Percentiles rank a stretch among this genome's conserved stretches.
Evolutionary conservation across 1,140 invertebrate genomes (phyloP).

Genomic region (Phthorimaea operculella): DNA sequence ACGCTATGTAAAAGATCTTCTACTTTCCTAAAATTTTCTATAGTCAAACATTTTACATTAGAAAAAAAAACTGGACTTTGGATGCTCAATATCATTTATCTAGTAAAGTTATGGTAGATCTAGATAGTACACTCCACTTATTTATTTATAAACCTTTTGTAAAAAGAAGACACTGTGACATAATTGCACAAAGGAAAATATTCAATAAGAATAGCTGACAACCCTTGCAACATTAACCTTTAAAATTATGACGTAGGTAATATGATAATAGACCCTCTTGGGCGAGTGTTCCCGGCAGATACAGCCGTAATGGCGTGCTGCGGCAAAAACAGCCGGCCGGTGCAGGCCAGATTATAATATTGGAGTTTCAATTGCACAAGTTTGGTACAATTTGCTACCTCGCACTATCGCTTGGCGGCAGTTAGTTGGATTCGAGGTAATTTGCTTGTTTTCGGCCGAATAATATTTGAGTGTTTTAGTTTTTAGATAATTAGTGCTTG

Average conservation of each 20-base stretch:
- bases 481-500: too few relatives aligned
- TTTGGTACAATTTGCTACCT: conserved; percentile 53
- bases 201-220: not conserved
- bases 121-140: too few relatives aligned
- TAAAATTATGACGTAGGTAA: conserved; percentile 6
- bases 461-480: too few relatives aligned
- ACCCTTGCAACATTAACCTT: not conserved
- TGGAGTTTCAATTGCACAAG: conserved; percentile 62
- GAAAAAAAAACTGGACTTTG: too few relatives aligned
- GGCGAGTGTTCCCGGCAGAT: conserved; percentile 41
- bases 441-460: not conserved
- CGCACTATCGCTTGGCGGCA: conserved; percentile 37
- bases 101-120: too few relatives aligned
- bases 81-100: too few relatives aligned
- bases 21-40: too few relatives aligned
- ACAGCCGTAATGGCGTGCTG: conserved; percentile 42
- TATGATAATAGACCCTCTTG: conserved; percentile 4
- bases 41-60: too few relatives aligned
- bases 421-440: not conserved
- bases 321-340: conserved; percentile 47
- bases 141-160: too few relatives aligned
- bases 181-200: not conserved
- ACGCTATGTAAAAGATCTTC: too few relatives aligned
- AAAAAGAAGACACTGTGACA: too few relatives aligned
- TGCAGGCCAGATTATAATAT: conserved; percentile 60